Evolutionary conservation across 2,888 invertebrate genomes (phyloP), one percentile per base, ranked within the genome.

Genomic region (Globia sparganii): DNA sequence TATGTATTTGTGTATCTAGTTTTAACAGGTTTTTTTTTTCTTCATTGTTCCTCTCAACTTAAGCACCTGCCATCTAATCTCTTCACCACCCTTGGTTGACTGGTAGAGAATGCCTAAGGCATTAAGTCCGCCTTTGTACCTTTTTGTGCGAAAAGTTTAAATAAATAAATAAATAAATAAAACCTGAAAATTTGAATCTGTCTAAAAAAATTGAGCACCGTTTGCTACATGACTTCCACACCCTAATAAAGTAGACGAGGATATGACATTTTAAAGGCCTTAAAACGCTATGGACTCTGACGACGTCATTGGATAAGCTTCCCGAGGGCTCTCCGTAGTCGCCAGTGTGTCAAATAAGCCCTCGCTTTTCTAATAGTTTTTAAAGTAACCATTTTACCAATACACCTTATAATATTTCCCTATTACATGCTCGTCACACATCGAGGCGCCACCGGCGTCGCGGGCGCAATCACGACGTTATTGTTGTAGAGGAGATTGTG

Each of bases 381-480:
- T 40, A 62, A 1, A 58, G 8, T 40, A 31, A 70, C 4, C 59
- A 15, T 43, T 43, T 43, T 15, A 43, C 15, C 43, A 43, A 37
- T n/a, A 28, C 37, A 15, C 40, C 28, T 34, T 15, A 58, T 49
- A 62, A 80, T 58, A 62, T 25, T 40, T 40, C 18, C n/a, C 56
- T 59, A 58, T 66, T 66, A 74, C 58, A 82, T 82, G 80, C 82
- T 40, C 21, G 64, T 83, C 82, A 82, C 82, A 83, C 73, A 34
- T 77, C 59, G 59, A 40, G 77, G 77, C 81, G 81, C 85, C 84
- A 85, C 81, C 69, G 46, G n/a, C 72, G 81, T 64, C 71, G 85
- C 68, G 0, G 31, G 61, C 73, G 67, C 64, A 72, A 62, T 72
- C 84, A 84, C 84, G 84, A 84, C 66, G 64, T 71, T 43, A 78